Evolutionary conservation across 2,888 invertebrate genomes (phyloP).

Genomic region (Chalcis sispes): DNA sequence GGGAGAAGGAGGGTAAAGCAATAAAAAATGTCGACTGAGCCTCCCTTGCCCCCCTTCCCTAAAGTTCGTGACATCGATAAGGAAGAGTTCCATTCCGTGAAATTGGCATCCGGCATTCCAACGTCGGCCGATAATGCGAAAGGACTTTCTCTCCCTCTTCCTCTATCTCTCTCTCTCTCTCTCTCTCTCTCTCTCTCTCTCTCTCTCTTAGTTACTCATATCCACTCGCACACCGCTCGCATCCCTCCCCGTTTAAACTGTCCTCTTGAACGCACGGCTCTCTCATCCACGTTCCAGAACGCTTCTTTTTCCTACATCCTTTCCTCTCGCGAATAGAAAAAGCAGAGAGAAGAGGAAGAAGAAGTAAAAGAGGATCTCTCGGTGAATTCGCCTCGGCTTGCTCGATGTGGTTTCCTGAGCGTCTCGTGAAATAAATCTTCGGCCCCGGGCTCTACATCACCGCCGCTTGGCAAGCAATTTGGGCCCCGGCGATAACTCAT

Average conservation of each 20-base stretch:
- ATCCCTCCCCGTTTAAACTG: too few relatives aligned
- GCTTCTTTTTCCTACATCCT: constrained; percentile 48
- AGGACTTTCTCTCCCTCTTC: constrained; percentile 50
- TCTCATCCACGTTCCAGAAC: constrained; percentile 46
- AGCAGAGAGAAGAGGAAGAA: constrained; percentile 13
- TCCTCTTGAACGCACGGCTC: too few relatives aligned
- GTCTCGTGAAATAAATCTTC: constrained; percentile 72
- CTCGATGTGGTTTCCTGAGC: constrained; percentile 61
- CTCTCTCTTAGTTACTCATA: neutral
- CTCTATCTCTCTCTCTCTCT: neutral
- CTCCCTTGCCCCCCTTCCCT: too few relatives aligned
- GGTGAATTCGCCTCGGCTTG: constrained; percentile 48
- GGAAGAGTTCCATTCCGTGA: constrained; percentile 63
- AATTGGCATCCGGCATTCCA: constrained; percentile 66
- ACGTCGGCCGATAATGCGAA: constrained; percentile 64
- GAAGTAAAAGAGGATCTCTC: constrained; percentile 22
- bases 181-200: neutral
- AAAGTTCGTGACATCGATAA: constrained; percentile 60
- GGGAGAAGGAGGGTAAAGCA: constrained; percentile 2
- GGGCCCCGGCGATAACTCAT: constrained; percentile 75
- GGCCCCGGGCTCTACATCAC: constrained; percentile 73
- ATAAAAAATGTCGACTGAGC: constrained; percentile 52
- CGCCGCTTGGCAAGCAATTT: constrained; percentile 74
- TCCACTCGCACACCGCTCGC: constrained; percentile 32
- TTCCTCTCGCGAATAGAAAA: too few relatives aligned